A percentile compares a stretch with the other conserved stretches of the same genome.
These are phyloP conservation scores for Panthera tigris DNA, from an alignment of 2,113 vertebrate genomes.

Conservation along the genomic window DNA sequence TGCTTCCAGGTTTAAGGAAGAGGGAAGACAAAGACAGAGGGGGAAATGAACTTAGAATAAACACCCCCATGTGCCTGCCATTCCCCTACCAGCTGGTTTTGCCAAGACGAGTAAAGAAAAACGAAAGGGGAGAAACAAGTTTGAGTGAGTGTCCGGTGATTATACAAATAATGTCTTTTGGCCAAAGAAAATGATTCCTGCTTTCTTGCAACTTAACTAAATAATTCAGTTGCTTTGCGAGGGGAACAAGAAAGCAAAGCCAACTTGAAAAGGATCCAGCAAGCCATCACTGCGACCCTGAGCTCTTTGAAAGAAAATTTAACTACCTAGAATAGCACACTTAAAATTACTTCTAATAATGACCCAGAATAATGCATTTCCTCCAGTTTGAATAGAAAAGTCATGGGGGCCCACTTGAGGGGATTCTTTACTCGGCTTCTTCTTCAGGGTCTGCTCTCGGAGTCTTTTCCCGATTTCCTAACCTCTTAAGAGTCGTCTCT, in stretches of 20 bases:
- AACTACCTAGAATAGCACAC: not conserved
- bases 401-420: not conserved
- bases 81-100: not conserved
- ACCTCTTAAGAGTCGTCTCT: not conserved
- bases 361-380: not conserved
- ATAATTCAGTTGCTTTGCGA: conserved; percentile 24
- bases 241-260: not conserved
- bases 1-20: conserved; percentile 18
- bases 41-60: not conserved
- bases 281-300: not conserved
- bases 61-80: not conserved
- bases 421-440: not conserved
- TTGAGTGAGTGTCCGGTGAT: not conserved
- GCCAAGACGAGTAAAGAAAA: conserved; percentile 30
- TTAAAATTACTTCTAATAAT: conserved; percentile 2
- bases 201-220: conserved; percentile 45
- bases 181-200: conserved; percentile 48
- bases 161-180: conserved; percentile 27
- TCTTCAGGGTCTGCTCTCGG: not conserved
- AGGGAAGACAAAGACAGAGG: conserved; percentile 3
- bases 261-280: conserved; percentile 51
- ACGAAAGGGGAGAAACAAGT: not conserved
- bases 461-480: not conserved
- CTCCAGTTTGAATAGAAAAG: not conserved
- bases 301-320: not conserved